Evolutionary conservation across 2,113 vertebrate genomes (phyloP).

Genomic region (Istiophorus platypterus): DNA sequence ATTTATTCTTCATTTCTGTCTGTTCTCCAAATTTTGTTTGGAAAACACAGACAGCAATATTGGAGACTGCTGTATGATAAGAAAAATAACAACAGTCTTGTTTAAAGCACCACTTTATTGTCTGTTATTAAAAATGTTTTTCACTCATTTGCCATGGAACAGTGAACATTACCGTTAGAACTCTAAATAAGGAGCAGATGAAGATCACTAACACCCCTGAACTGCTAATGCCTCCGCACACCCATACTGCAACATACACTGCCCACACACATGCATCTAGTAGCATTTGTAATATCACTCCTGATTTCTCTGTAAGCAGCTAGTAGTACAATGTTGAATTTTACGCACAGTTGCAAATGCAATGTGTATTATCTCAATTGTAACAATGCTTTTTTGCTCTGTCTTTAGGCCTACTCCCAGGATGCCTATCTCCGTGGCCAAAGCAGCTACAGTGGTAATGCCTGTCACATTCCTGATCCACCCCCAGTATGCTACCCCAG

Average conservation of each 20-base stretch:
- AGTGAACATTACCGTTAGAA: slow-evolving; percentile 50
- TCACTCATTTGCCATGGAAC: not conserved
- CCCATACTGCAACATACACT: slow-evolving; percentile 72
- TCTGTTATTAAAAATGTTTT: not conserved
- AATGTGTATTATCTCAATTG: slow-evolving; percentile 40
- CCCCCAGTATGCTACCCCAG: slow-evolving; percentile 93
- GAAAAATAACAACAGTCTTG: not conserved
- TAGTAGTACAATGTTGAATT: slow-evolving; percentile 55
- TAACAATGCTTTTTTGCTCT: slow-evolving; percentile 66
- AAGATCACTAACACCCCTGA: slow-evolving; percentile 76
- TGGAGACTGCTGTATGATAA: not conserved
- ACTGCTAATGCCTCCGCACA: slow-evolving; percentile 80
- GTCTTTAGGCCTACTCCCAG: slow-evolving; percentile 94
- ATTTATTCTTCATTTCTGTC: not conserved
- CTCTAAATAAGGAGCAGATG: slow-evolving; percentile 76
- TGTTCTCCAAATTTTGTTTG: no score
- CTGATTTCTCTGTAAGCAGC: slow-evolving; percentile 64
- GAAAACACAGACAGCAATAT: not conserved
- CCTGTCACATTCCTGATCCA: slow-evolving; percentile 94
- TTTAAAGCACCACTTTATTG: not conserved
- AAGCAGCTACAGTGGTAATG: slow-evolving; percentile 94
- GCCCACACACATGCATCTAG: slow-evolving; percentile 73
- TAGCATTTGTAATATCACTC: slow-evolving; percentile 66
- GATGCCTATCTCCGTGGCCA: slow-evolving; percentile 99
- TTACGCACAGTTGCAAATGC: slow-evolving; percentile 41